These are phyloP conservation scores for Druon quercuslanigerum DNA, from an alignment of 1,140 invertebrate genomes.

Conservation along the genomic window DNA sequence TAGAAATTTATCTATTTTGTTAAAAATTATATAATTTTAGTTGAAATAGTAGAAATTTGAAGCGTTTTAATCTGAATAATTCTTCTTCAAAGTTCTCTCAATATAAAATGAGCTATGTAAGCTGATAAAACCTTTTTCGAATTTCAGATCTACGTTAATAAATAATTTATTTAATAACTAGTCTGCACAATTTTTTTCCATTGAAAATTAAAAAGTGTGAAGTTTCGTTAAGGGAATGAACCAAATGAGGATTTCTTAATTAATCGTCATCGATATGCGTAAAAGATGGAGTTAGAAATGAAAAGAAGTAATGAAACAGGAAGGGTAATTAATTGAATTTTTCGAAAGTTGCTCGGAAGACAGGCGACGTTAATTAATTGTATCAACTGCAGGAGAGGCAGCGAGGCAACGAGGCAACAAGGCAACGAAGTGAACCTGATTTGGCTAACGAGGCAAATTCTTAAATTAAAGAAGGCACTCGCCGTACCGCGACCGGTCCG, in stretches of 20 bases:
- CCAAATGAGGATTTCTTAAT: slow-evolving; percentile 53
- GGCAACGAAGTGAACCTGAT: slow-evolving; percentile 68
- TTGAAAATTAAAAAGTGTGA: neutral
- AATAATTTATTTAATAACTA: too few relatives aligned
- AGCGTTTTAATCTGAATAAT: too few relatives aligned
- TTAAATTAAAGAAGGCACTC: slow-evolving; percentile 67
- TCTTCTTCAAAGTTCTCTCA: too few relatives aligned
- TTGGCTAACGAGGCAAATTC: slow-evolving; percentile 74
- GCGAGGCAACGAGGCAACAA: slow-evolving; percentile 57
- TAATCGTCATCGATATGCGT: slow-evolving; percentile 72
- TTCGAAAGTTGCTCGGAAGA: slow-evolving; percentile 50
- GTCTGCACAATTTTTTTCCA: too few relatives aligned
- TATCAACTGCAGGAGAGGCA: slow-evolving; percentile 62
- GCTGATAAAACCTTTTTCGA: too few relatives aligned
- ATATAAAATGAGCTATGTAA: too few relatives aligned
- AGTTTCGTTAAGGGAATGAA: slow-evolving; percentile 40
- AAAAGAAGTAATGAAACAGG: slow-evolving; percentile 40
- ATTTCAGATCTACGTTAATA: too few relatives aligned
- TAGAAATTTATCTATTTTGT: too few relatives aligned
- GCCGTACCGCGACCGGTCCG: slow-evolving; percentile 35
- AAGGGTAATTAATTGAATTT: slow-evolving; percentile 66
- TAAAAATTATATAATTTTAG: too few relatives aligned
- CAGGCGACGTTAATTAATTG: slow-evolving; percentile 70
- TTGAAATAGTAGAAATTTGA: too few relatives aligned
- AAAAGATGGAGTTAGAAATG: slow-evolving; percentile 62